Evolutionary conservation across 2,888 invertebrate genomes (phyloP).

Genomic region (Schizotus pectinicornis): DNA sequence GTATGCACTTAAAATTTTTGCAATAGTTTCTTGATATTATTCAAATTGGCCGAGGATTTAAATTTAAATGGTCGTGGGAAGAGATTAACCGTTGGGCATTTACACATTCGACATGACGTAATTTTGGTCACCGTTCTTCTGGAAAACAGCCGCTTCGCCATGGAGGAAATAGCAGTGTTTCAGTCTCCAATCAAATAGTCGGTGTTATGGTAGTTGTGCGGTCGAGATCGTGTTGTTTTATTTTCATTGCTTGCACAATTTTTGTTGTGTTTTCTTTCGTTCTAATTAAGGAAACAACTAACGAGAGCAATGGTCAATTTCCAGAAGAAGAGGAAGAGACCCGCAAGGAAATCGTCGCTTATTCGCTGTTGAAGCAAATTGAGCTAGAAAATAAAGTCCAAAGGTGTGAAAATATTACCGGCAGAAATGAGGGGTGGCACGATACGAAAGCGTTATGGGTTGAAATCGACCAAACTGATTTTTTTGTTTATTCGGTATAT

Average conservation of each 20-base stretch:
- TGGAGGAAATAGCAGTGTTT: slow-evolving; percentile 11
- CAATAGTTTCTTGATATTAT: too few relatives aligned
- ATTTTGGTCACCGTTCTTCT: slow-evolving; percentile 26
- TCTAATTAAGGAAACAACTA: neutral
- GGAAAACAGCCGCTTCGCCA: slow-evolving; percentile 1
- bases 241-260: neutral
- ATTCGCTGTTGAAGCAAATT: slow-evolving; percentile 40
- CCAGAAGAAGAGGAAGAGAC: neutral
- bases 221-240: slow-evolving; percentile 1
- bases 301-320: neutral
- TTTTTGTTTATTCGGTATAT: slow-evolving; percentile 27
- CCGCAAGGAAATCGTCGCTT: slow-evolving; percentile 46
- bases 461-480: slow-evolving; percentile 25
- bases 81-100: slow-evolving; percentile 21
- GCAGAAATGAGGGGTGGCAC: neutral
- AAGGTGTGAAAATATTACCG: slow-evolving; percentile 19
- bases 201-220: slow-evolving; percentile 16
- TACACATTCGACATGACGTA: slow-evolving; percentile 26
- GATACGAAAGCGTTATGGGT: slow-evolving; percentile 29
- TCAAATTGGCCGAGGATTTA: neutral
- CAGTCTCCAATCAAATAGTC: slow-evolving; percentile 9
- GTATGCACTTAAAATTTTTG: too few relatives aligned
- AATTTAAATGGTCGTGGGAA: slow-evolving; percentile 20
- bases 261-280: slow-evolving; percentile 5
- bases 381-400: slow-evolving; percentile 37